Evolutionary conservation across 1,140 invertebrate genomes (phyloP).

Genomic region (Aphaenogaster ashmeadi): DNA sequence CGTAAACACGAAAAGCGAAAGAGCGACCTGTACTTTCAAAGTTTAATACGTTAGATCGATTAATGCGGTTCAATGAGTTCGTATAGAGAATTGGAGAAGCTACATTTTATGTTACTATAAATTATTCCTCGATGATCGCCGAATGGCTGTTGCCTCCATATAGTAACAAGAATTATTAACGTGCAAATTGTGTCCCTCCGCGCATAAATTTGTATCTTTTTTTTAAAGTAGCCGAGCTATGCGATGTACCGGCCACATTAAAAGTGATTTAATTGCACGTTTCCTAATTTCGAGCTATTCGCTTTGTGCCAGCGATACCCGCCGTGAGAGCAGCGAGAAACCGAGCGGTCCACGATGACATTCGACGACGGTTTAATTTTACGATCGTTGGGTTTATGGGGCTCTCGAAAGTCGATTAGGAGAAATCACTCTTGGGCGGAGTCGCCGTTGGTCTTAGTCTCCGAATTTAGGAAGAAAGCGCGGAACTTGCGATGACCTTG

Average conservation of each 20-base stretch:
- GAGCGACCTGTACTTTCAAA: background rate
- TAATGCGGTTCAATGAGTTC: constrained; percentile 19
- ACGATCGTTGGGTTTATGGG: constrained; percentile 71
- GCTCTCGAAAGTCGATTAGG: constrained; percentile 74
- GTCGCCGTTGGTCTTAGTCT: constrained; percentile 63
- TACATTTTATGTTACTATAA: constrained; percentile 35
- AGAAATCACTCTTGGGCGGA: constrained; percentile 55
- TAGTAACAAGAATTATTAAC: constrained; percentile 11
- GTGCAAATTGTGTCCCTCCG: background rate
- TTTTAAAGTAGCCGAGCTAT: constrained; percentile 16
- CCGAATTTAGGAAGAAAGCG: constrained; percentile 68
- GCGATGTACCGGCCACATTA: constrained; percentile 12
- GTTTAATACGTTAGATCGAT: constrained; percentile 18
- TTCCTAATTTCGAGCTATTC: constrained; percentile 48
- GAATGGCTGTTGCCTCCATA: background rate
- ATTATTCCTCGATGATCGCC: constrained; percentile 30
- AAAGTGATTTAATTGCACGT: constrained; percentile 57
- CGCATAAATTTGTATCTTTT: constrained; percentile 14
- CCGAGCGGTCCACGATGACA: constrained; percentile 59
- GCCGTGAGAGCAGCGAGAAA: constrained; percentile 44
- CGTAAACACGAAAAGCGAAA: constrained; percentile 9
- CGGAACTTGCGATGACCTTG: constrained; percentile 72
- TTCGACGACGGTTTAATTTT: constrained; percentile 76
- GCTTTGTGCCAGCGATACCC: constrained; percentile 4
- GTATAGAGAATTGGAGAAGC: background rate